These are phyloP conservation scores for Semnornis frantzii DNA, from an alignment of 2,113 vertebrate species.

Conservation along the genomic window DNA sequence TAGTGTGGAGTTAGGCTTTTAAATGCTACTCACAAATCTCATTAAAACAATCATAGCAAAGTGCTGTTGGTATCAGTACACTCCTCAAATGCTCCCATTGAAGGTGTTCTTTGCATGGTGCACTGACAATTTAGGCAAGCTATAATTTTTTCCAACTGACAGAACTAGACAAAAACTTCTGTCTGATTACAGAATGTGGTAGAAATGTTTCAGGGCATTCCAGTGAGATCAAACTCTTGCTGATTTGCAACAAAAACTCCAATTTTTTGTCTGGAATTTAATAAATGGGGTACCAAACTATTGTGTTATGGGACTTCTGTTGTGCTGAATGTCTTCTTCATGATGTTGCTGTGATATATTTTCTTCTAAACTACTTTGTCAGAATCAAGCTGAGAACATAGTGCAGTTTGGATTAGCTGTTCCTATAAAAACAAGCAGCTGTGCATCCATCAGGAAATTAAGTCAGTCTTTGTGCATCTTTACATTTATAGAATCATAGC, in stretches of 20 bases:
- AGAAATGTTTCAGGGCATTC: background rate
- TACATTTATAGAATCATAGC: background rate
- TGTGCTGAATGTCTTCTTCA: background rate
- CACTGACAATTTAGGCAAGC: background rate
- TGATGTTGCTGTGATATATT: background rate
- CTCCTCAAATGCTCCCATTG: fast-evolving
- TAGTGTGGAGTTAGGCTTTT: background rate
- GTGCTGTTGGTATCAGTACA: background rate
- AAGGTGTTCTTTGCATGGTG: background rate
- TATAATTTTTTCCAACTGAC: background rate
- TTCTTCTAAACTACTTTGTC: background rate
- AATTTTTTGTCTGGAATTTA: background rate
- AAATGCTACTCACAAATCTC: background rate
- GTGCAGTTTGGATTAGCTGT: background rate
- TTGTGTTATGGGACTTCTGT: background rate
- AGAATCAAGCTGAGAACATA: background rate
- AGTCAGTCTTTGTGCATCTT: fast-evolving
- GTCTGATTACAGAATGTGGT: background rate
- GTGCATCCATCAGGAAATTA: background rate
- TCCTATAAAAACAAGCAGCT: background rate
- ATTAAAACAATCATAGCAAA: background rate
- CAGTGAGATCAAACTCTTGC: background rate
- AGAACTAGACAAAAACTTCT: background rate
- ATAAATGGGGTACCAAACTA: background rate
- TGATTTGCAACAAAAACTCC: background rate